Evolutionary conservation across 2,888 invertebrate species (phyloP).

Genomic region (Pteria penguin): DNA sequence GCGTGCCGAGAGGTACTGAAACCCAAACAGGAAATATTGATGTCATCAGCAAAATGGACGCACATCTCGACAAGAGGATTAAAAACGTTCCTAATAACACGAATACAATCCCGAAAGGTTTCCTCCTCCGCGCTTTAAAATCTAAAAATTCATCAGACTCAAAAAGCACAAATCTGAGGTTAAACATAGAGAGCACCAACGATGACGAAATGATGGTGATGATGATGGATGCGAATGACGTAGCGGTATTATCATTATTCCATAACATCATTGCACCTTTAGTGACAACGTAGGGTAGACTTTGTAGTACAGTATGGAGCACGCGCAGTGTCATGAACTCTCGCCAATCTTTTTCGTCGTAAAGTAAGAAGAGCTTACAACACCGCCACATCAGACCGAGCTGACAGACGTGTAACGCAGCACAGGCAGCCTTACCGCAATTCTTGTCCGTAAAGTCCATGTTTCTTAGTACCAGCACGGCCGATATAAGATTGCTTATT

Average conservation of each 20-base stretch:
- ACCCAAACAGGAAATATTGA: conserved; percentile 54
- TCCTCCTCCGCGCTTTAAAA: conserved; percentile 37
- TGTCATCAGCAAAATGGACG: conserved; percentile 55
- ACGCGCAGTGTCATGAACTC: conserved; percentile 61
- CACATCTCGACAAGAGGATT: conserved; percentile 55
- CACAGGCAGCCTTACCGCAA: conserved; percentile 55
- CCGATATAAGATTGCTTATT: conserved; percentile 61
- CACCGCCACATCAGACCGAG: conserved; percentile 66
- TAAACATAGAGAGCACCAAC: conserved; percentile 50
- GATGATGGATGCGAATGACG: conserved; percentile 43
- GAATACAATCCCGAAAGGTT: conserved; percentile 48
- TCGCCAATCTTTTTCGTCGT: conserved; percentile 58
- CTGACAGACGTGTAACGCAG: conserved; percentile 60
- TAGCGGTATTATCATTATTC: conserved; percentile 24
- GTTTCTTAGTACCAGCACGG: conserved; percentile 55
- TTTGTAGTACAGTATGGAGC: conserved; percentile 62
- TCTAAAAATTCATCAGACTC: conserved; percentile 53
- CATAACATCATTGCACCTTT: conserved; percentile 48
- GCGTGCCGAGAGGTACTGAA: conserved; percentile 51
- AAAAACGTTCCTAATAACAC: conserved; percentile 51
- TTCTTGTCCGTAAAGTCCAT: conserved; percentile 55
- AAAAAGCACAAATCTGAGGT: conserved; percentile 48
- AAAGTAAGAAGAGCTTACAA: conserved; percentile 57
- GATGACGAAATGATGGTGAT: conserved; percentile 47
- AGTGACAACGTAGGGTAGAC: conserved; percentile 56